These are phyloP conservation scores for Zosterops hypoxanthus DNA, from an alignment of 2,113 vertebrate species.

Conservation along the genomic window DNA sequence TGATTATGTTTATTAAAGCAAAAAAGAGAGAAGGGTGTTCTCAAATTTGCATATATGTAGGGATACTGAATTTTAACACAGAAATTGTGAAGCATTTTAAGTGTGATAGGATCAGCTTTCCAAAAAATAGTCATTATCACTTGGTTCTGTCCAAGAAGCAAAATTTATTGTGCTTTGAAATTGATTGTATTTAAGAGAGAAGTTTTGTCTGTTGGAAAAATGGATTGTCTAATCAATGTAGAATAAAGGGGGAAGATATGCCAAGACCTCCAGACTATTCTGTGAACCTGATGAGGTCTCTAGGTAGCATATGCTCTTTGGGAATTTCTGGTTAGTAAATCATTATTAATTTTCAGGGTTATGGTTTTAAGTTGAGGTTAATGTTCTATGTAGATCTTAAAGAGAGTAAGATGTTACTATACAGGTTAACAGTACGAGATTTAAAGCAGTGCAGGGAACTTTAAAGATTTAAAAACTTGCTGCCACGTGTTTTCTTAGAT, in stretches of 20 bases:
- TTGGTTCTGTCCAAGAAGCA: neutral
- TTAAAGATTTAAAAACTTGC: neutral
- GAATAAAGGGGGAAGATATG: neutral
- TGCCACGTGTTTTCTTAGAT: neutral
- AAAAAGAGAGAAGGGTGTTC: neutral
- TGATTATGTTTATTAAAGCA: neutral
- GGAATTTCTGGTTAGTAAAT: neutral
- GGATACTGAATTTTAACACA: neutral
- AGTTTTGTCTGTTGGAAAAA: conserved; percentile 39
- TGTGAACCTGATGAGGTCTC: neutral
- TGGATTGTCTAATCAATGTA: neutral
- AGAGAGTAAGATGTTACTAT: neutral
- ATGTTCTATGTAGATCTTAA: neutral
- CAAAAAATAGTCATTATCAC: neutral
- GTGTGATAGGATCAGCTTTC: neutral
- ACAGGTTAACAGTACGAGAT: neutral
- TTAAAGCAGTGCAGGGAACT: neutral
- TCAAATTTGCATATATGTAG: neutral
- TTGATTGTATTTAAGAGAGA: neutral
- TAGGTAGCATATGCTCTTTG: neutral
- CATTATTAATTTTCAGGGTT: neutral
- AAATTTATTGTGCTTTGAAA: neutral
- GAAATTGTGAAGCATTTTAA: neutral
- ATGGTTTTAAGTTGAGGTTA: neutral
- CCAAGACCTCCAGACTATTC: neutral